phyloP scores from a whole-genome alignment of 2,797 vertebrate genomes.

The Acanthiza pusilla region DNA sequence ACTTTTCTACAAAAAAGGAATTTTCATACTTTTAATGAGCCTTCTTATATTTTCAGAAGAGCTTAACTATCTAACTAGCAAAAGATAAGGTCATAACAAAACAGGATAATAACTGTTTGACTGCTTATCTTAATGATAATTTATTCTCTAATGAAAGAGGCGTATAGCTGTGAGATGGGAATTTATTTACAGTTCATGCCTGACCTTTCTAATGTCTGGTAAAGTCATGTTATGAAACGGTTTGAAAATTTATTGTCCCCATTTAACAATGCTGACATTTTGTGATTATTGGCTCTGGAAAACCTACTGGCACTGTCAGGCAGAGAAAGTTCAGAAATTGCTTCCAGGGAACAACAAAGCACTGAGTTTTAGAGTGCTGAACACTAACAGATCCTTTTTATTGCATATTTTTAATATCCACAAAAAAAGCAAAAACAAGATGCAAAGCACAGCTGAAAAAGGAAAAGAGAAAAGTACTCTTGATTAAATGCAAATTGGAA shows the following conservation, averaged over 20 bases:
- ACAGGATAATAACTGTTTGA: background rate
- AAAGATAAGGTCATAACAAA: background rate
- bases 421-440: background rate
- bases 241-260: slow-evolving; percentile 41
- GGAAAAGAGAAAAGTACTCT: slow-evolving; percentile 21
- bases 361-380: slow-evolving; percentile 9
- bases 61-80: background rate
- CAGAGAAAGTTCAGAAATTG: slow-evolving; percentile 32
- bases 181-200: slow-evolving; percentile 49
- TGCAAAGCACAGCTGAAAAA: slow-evolving; percentile 16
- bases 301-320: background rate
- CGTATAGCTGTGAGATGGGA: background rate
- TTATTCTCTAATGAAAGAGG: slow-evolving; percentile 22
- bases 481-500: slow-evolving; percentile 51
- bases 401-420: background rate
- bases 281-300: slow-evolving; percentile 39
- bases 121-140: slow-evolving; percentile 27
- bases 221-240: slow-evolving; percentile 26
- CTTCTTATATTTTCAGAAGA: background rate
- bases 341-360: background rate
- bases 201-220: slow-evolving; percentile 48
- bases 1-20: background rate
- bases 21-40: background rate
- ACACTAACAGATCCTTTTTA: background rate
- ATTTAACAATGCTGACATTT: slow-evolving; percentile 54